phyloP scores from a whole-genome alignment of 2,113 vertebrate genomes.

The Callionymus lyra region DNA sequence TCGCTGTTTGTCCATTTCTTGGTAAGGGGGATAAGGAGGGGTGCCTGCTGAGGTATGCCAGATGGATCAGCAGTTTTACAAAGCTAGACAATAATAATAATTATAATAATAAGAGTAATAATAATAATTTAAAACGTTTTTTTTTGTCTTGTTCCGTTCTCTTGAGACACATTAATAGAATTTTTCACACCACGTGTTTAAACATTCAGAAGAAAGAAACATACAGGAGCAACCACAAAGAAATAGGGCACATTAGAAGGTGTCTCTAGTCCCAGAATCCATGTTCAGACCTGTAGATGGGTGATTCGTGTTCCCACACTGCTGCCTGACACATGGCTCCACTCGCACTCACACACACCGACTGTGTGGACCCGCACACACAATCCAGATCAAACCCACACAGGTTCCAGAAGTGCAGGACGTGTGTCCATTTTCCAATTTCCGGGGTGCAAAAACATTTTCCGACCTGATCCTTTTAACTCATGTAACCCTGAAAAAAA shows the following conservation, averaged over 20 bases:
- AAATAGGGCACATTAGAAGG: conserved; percentile 32
- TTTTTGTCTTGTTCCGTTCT: conserved; percentile 73
- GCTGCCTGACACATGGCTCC: conserved; percentile 36
- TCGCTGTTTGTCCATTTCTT: conserved; percentile 39
- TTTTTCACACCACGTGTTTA: conserved; percentile 83
- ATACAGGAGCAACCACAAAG: conserved; percentile 60
- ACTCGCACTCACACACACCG: conserved; percentile 23
- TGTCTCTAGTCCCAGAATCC: conserved; percentile 34
- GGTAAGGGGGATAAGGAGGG: conserved; percentile 23
- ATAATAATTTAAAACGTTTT: conserved; percentile 83
- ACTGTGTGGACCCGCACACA: conserved; percentile 49
- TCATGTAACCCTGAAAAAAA: conserved; percentile 42
- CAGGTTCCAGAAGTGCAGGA: conserved; percentile 27
- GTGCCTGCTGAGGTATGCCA: conserved; percentile 73
- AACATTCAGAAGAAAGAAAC: conserved; percentile 76
- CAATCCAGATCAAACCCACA: too few relatives aligned
- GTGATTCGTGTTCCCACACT: conserved; percentile 2
- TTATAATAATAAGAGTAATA: conserved; percentile 70
- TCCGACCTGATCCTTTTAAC: conserved; percentile 60
- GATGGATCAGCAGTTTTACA: conserved; percentile 81
- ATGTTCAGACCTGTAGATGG: conserved; percentile 55
- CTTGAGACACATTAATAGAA: conserved; percentile 89
- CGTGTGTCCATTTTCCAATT: conserved; percentile 25
- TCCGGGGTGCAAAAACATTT: conserved; percentile 63
- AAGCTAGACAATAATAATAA: conserved; percentile 73